Evolutionary conservation across 2,113 vertebrate species (phyloP).

Genomic region (Odocoileus hemionus): DNA sequence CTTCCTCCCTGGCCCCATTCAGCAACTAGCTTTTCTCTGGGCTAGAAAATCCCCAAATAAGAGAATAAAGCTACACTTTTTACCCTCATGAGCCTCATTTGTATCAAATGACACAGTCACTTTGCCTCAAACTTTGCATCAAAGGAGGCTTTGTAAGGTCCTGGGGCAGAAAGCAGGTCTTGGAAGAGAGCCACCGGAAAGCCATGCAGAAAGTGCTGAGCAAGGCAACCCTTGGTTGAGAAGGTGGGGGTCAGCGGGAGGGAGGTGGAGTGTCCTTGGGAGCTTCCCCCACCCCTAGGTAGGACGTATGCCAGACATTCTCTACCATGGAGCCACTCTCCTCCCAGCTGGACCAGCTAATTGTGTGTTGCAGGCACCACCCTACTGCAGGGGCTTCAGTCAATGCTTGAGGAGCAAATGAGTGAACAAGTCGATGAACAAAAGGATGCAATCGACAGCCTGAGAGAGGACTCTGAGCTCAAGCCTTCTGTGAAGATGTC

Average conservation of each 20-base stretch:
- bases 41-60: slow-evolving; percentile 43
- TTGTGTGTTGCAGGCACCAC: background rate
- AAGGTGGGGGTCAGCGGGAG: rapidly evolving
- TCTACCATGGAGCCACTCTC: rapidly evolving
- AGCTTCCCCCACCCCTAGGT: background rate
- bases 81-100: slow-evolving; percentile 22
- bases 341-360: background rate
- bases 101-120: slow-evolving; percentile 57
- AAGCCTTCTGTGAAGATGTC: background rate
- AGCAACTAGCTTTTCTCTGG: background rate
- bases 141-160: slow-evolving; percentile 64
- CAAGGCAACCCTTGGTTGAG: background rate
- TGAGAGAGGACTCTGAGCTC: background rate
- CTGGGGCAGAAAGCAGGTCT: slow-evolving; percentile 21
- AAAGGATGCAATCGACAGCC: background rate
- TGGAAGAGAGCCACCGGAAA: slow-evolving; percentile 51
- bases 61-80: slow-evolving; percentile 40
- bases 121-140: slow-evolving; percentile 48
- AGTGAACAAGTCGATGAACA: background rate
- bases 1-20: background rate
- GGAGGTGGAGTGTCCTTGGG: background rate
- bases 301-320: background rate
- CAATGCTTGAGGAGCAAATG: background rate
- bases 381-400: background rate
- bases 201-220: slow-evolving; percentile 21